Evolutionary conservation across 2,113 vertebrate species (phyloP), one percentile per base, ranked within the genome.

Genomic region (Oxygymnocypris stewartii): DNA sequence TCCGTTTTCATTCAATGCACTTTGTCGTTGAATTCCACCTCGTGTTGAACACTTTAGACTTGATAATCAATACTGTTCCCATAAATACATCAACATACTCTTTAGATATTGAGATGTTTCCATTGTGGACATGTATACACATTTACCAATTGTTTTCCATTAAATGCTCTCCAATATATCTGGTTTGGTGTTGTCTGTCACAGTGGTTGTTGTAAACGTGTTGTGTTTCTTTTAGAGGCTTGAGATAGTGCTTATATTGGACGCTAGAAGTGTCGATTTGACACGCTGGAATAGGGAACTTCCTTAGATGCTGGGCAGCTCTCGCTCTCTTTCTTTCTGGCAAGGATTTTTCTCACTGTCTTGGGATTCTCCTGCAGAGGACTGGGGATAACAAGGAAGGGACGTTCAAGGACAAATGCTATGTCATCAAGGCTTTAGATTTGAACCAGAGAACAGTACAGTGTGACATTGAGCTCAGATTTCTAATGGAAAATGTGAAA

Each of bases 361-460:
- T 67, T 69, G 81, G 79, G 67, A 63, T 86, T 86, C 69, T 82
- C 75, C 57, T 79, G 84, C 84, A 85, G 76, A 79, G 57, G 44
- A 75, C 42, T 65, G 85, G 89, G 91, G 91, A 90, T 90, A 87
- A 90, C 87, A 35, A 44, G 61, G 90, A 92, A 90, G 91, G 93
- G 89, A 93, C 93, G 87, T 87, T 69, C 93, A 94, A 94, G 93
- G 94, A 93, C 94, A 91, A 92, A 93, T 89, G 88, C 92, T 92
- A 86, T 92, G 85, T 86, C 85, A 63, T 76, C 80, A 76, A 85
- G 86, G 86, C 89, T 91, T 84, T 85, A 82, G 77, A 88, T 80
- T 61, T 90, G 51, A 82, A 57, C 59, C 75, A 2, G 20, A 77
- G 10, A 42, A 83, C 42, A 25, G 44, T 76, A 65, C 3, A 11